Conservation (phyloP, 1,140 invertebrate species). For the Oryctes rhinoceros region DNA sequence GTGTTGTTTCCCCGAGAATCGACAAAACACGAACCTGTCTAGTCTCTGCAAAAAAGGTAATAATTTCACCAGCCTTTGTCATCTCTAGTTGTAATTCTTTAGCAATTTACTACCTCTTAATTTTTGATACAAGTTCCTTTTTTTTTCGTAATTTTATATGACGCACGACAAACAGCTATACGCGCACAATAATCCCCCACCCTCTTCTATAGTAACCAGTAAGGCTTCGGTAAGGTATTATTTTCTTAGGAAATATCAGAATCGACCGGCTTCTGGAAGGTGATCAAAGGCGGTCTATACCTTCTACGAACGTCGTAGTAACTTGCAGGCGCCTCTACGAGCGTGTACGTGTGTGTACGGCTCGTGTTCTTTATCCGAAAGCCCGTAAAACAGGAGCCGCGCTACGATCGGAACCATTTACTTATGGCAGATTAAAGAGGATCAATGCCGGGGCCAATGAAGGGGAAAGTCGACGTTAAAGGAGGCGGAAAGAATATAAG, state of each 20-base stretch:
- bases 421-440: slow-evolving; percentile 7
- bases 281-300: not conserved
- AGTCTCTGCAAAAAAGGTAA: no score
- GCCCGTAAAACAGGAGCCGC: not conserved
- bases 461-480: slow-evolving; percentile 14
- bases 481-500: not conserved
- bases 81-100: no score
- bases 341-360: not conserved
- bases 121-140: no score
- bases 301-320: not conserved
- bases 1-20: no score
- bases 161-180: not conserved
- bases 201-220: not conserved
- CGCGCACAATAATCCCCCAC: not conserved
- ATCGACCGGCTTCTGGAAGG: not conserved
- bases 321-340: not conserved
- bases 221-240: not conserved
- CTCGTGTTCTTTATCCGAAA: not conserved
- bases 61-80: no score
- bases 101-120: no score
- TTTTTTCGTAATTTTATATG: no score
- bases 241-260: not conserved
- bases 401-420: not conserved
- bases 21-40: no score
- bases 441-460: slow-evolving; percentile 11